Evolutionary conservation across 1,140 invertebrate genomes (phyloP), one percentile per base, ranked within the genome.

Genomic region (Saccostrea glomerata): DNA sequence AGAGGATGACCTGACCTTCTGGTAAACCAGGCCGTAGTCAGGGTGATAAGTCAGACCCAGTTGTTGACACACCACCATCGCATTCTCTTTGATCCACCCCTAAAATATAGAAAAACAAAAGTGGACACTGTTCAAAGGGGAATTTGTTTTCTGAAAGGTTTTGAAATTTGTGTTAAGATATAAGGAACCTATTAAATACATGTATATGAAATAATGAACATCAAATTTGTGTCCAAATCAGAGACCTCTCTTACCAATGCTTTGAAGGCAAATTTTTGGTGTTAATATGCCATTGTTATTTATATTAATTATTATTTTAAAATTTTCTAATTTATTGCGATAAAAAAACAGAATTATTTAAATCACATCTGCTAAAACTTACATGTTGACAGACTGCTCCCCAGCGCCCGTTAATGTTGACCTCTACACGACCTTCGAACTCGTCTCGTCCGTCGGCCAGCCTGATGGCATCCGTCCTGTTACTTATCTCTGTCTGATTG

Each of bases 11-110:
- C 89, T 88, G 40, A 90, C 90, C 47, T 90, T 92, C 23, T 87
- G 85, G 88, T 93, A 90, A 20, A 95, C 95, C 97, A 97, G 96
- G 97, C 98, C 99, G 95, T 99, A 98, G 86, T 97, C 96, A 2
- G 98, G 98, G 95, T 99, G 98, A 9, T 99, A 96, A 0, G 97
- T 98, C 83, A 98, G 96, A 0, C 99, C 99, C 87, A 99, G 94
- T 95, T 99, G 98, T 95, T 99, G 98, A 94, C 99, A 99, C 0
- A 98, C 98, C 30, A 99, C 94, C 0, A 98, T 97, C 3, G 99
- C 98, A 92, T 98, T 97, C 77, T 97, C 96, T n/a, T 98, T 97
- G 82, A 97, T 98, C 98, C 99, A 99, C 47, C 97, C 97, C 94
- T 99, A 20, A 9, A 84, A 17, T 23, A 82, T 82, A 20, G 17